A percentile compares a stretch with the other conserved stretches of the same genome.
These are phyloP conservation scores for Scrobipalpa costella DNA, from an alignment of 2,888 invertebrate genomes.

Conservation along the genomic window DNA sequence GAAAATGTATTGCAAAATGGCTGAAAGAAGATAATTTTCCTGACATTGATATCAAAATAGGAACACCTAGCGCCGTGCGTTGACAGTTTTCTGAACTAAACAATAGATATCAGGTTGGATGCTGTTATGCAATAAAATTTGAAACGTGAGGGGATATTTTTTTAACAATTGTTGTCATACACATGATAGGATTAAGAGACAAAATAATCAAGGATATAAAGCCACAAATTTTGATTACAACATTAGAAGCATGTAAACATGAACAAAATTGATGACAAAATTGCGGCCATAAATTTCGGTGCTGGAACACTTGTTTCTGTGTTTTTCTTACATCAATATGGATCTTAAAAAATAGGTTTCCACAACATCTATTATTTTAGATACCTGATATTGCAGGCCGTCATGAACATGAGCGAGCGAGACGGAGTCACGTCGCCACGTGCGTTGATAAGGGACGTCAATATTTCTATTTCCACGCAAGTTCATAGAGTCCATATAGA, in stretches of 20 bases:
- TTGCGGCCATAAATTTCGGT: not conserved
- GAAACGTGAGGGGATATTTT: not conserved
- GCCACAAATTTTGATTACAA: not conserved
- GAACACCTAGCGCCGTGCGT: constrained; percentile 5
- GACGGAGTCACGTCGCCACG: constrained; percentile 52
- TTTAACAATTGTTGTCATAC: not conserved
- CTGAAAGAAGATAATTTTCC: not conserved
- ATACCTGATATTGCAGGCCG: constrained; percentile 64
- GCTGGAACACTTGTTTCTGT: not conserved
- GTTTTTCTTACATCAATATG: not conserved
- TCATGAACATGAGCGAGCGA: constrained; percentile 60
- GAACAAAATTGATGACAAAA: not conserved
- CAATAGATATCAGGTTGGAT: not conserved
- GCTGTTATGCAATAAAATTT: constrained; percentile 9
- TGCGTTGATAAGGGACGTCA: constrained; percentile 46
- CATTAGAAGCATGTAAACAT: not conserved
- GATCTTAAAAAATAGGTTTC: constrained; percentile 20
- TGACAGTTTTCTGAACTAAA: constrained; percentile 2
- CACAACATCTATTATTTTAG: constrained; percentile 10
- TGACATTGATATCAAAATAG: not conserved
- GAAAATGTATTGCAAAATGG: too few species aligned
- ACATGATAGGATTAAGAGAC: not conserved
- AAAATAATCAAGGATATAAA: not conserved
- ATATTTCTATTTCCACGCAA: constrained; percentile 44
- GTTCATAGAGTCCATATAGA: constrained; percentile 40